A percentile compares a stretch with the other conserved stretches of the same genome.
These are phyloP conservation scores for Villa cingulata DNA, from an alignment of 2,888 invertebrate genomes.

Conservation along the genomic window DNA sequence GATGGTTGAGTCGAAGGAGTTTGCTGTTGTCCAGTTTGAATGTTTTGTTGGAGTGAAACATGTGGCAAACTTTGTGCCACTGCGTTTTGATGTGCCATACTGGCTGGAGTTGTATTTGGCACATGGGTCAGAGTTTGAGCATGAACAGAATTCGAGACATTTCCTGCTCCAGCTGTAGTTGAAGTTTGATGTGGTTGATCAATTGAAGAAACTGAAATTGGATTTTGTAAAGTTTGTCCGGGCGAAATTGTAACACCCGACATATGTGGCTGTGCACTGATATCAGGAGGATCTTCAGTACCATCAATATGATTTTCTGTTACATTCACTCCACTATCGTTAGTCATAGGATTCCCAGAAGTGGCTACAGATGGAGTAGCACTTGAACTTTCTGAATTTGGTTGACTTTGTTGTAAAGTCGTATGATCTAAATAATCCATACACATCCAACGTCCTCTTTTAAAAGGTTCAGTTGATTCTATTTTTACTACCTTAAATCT, in stretches of 20 bases:
- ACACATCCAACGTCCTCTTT: slow-evolving; percentile 85
- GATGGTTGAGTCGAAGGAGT: slow-evolving; percentile 17
- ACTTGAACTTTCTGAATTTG: slow-evolving; percentile 2
- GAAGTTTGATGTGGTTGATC: slow-evolving; percentile 13
- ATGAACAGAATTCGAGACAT: slow-evolving; percentile 33
- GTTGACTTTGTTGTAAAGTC: slow-evolving; percentile 34
- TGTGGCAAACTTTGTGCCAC: slow-evolving; percentile 42
- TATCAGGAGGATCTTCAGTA: slow-evolving; percentile 22
- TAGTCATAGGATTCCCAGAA: slow-evolving; percentile 7
- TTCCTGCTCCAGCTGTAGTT: slow-evolving; percentile 17
- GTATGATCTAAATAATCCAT: slow-evolving; percentile 87
- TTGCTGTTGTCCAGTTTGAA: slow-evolving; percentile 38
- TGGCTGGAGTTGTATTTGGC: slow-evolving; percentile 32
- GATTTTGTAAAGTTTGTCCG: slow-evolving; percentile 22
- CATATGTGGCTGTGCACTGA: slow-evolving; percentile 1
- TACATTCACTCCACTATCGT: slow-evolving; percentile 17
- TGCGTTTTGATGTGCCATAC: slow-evolving; percentile 24
- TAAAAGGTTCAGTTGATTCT: slow-evolving; percentile 87
- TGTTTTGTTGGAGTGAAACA: slow-evolving; percentile 41
- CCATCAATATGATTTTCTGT: slow-evolving; percentile 25
- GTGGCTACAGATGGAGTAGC: neutral
- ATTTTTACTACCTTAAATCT: slow-evolving; percentile 92
- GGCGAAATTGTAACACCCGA: slow-evolving; percentile 16
- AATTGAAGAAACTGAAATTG: slow-evolving; percentile 16
- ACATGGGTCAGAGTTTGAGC: slow-evolving; percentile 43